Base-by-base conservation (phyloP, 2,797 vertebrate species). In the Heteromormyrus szaboi region DNA sequence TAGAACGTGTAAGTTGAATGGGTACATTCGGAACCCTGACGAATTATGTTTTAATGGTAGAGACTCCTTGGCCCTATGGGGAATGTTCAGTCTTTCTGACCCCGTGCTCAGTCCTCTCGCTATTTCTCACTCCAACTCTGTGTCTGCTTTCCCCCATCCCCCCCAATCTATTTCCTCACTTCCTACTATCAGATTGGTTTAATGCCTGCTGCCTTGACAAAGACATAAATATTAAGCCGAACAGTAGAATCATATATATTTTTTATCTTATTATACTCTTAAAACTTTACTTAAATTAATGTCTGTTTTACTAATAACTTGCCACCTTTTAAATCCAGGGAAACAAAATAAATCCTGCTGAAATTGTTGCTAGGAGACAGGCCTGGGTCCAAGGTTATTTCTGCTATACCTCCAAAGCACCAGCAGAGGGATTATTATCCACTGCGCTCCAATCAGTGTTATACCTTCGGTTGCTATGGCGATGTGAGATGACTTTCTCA, bases 281-380 rank as follows among this genome's bases (percentile, higher is more conserved):
- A 59, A 48, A 62, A 59, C 41, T 22, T 79, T 11, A 25, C 25
- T 79, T 54, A 79, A 79, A 88, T 54, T 5, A 81, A 54, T 19
- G 33, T 11, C 87, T 53, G 25, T 29, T n/a, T 85, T 51, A 50
- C 50, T 41, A 25, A 68, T n/a, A 33, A 29, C 0, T 12, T 33
- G 41, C 44, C 37, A 12, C 53, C 33, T 85, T 62, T 33, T 19
- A 12, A 65, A 59, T 86, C 14, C 53, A 59, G 4, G 17, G 85
- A 86, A 22, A 56, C 53, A 86, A 86, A 56, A 41, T 51, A 59
- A 56, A 25, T 56, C 53, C 33, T 56, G 56, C 19, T 37, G 19
- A 84, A 22, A 25, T 9, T 65, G 88, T 89, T 89, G 81, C 83
- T 89, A 85, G 83, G 88, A 51, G 44, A 89, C 84, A 8, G 19